Conservation (phyloP, 2,888 invertebrate species). For the Laothoe populi region DNA sequence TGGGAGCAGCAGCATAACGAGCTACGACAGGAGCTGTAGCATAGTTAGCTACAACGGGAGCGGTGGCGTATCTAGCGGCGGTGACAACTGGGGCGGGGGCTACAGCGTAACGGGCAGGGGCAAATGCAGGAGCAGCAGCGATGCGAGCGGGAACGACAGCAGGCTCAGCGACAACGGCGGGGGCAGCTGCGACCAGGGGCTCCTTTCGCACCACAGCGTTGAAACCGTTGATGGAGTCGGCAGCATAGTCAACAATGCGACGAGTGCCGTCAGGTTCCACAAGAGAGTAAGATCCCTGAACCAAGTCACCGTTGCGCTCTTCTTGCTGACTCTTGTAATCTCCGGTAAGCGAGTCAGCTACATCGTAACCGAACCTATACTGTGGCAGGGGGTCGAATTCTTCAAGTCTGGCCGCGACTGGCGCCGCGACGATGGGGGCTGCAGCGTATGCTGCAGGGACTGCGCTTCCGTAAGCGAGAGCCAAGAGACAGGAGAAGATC, state of each 20-base stretch:
- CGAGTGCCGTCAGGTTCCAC: conserved; percentile 75
- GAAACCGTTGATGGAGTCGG: conserved; percentile 73
- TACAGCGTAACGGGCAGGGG: conserved; percentile 30
- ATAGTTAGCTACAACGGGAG: conserved; percentile 45
- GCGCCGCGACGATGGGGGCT: conserved; percentile 58
- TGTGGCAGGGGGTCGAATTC: conserved; percentile 84
- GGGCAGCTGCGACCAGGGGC: conserved; percentile 60
- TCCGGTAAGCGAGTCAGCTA: conserved; percentile 74
- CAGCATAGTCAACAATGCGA: conserved; percentile 71
- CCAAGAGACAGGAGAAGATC: conserved; percentile 71
- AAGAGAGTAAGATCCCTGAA: conserved; percentile 74
- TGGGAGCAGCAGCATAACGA: conserved; percentile 82
- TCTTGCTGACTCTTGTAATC: conserved; percentile 79
- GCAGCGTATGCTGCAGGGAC: conserved; percentile 62
- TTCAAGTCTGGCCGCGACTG: conserved; percentile 65
- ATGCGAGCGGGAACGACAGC: conserved; percentile 54
- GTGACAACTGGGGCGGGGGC: conserved; percentile 57
- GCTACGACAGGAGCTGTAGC: conserved; percentile 82
- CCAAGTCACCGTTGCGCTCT: conserved; percentile 82
- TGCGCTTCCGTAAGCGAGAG: conserved; percentile 64
- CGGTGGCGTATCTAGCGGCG: conserved; percentile 52
- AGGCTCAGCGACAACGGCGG: conserved; percentile 68
- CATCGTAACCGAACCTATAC: conserved; percentile 80
- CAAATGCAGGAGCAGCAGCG: conserved; percentile 46
- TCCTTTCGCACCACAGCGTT: conserved; percentile 76